Evolutionary conservation across 2,888 invertebrate genomes (phyloP).

Genomic region (Mesoligia furuncula): DNA sequence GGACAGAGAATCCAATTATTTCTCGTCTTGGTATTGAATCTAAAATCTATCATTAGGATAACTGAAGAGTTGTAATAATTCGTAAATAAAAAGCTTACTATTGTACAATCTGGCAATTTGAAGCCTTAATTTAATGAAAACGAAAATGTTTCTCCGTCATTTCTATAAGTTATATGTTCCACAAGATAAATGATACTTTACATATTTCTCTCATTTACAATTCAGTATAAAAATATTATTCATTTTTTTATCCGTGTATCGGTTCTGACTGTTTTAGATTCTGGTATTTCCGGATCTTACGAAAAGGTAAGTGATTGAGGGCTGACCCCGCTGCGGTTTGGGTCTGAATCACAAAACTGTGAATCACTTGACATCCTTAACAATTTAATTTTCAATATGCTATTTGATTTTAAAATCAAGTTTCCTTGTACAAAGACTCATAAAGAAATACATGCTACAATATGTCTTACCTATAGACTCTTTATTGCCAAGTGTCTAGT

Average conservation of each 20-base stretch:
- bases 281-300: constrained; percentile 58
- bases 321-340: constrained; percentile 60
- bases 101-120: not conserved
- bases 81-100: not conserved
- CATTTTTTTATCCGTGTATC: constrained; percentile 58
- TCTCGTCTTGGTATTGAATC: not conserved
- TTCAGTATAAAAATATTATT: constrained; percentile 52
- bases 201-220: constrained; percentile 61
- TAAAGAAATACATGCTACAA: constrained; percentile 13
- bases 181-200: constrained; percentile 51
- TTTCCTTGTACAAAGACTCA: constrained; percentile 10
- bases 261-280: constrained; percentile 55
- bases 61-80: not conserved
- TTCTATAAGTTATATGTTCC: constrained; percentile 32
- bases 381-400: constrained; percentile 19
- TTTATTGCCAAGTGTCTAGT: constrained; percentile 52
- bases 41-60: not conserved
- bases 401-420: constrained; percentile 21
- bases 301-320: constrained; percentile 57
- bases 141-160: constrained; percentile 22
- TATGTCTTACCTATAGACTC: constrained; percentile 10
- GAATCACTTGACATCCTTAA: constrained; percentile 51
- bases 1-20: not conserved
- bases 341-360: constrained; percentile 54
- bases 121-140: constrained; percentile 15